These are phyloP conservation scores for Xerus inauris DNA, from an alignment of 2,113 vertebrate species.

Conservation along the genomic window DNA sequence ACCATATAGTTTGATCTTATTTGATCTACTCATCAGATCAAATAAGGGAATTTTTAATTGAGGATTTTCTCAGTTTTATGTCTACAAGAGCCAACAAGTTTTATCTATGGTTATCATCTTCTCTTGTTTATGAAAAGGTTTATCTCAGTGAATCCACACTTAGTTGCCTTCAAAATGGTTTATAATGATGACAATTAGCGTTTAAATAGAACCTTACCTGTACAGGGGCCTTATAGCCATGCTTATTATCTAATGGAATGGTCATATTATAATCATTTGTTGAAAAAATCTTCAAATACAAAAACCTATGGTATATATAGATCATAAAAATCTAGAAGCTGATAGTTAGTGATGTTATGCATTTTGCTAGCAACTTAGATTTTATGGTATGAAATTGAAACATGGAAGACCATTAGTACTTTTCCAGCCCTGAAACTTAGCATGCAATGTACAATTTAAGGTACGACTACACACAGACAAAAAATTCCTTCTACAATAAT, in stretches of 20 bases:
- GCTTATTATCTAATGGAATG: conserved; percentile 63
- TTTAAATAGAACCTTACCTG: conserved; percentile 75
- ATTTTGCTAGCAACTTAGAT: conserved; percentile 60
- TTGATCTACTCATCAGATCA: neutral
- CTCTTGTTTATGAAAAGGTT: conserved; percentile 57
- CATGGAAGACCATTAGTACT: neutral
- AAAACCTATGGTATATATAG: conserved; percentile 38
- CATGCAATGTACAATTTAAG: conserved; percentile 46
- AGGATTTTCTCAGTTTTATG: conserved; percentile 13
- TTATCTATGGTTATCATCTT: conserved; percentile 44
- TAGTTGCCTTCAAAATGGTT: conserved; percentile 62
- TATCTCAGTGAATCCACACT: conserved; percentile 53
- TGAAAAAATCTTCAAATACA: conserved; percentile 65
- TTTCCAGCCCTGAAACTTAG: conserved; percentile 57
- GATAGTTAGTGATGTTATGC: neutral
- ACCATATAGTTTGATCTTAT: neutral
- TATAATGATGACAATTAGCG: conserved; percentile 70
- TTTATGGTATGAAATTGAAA: conserved; percentile 62
- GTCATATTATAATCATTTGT: conserved; percentile 60
- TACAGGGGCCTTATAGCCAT: neutral
- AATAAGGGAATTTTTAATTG: conserved; percentile 62
- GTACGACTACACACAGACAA: conserved; percentile 48
- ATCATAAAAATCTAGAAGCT: conserved; percentile 38
- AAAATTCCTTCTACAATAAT: conserved; percentile 48
- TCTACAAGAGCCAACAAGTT: conserved; percentile 28